Evolutionary conservation across 1,140 invertebrate genomes (phyloP).

Genomic region (Physella acuta): DNA sequence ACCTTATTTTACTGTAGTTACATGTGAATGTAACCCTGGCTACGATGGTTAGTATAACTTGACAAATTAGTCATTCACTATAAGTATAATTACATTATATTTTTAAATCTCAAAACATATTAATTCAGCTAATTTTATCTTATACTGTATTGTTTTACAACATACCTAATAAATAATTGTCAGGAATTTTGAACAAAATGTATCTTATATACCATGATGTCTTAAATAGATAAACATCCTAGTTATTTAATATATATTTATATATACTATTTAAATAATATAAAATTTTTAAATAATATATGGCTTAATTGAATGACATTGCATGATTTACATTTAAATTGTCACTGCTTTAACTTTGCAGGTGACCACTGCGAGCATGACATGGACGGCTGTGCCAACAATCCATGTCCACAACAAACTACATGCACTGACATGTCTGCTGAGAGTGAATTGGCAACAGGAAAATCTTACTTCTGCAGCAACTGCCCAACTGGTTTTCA

Average conservation of each 20-base stretch:
- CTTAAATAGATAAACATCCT: neutral
- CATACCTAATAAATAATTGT: neutral
- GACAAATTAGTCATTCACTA: neutral
- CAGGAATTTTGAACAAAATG: neutral
- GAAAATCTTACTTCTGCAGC: neutral
- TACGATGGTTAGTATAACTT: neutral
- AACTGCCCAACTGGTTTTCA: conserved; percentile 1
- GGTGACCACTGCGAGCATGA: conserved; percentile 1
- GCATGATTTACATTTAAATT: no score
- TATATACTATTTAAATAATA: no score
- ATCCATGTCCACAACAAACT: neutral
- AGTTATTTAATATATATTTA: no score
- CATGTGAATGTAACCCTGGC: neutral
- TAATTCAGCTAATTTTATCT: neutral
- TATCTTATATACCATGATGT: neutral
- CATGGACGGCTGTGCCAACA: conserved; percentile 4
- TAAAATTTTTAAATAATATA: no score
- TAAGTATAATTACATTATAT: neutral
- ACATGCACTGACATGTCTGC: conserved; percentile 3
- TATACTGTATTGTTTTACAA: neutral
- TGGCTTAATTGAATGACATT: no score
- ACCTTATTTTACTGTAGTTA: neutral
- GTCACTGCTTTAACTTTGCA: no score
- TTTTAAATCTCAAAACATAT: neutral
- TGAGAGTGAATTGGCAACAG: neutral